Conservation (phyloP, 30 jellyfish, hydroid and myxozoan genomes). For the Chrysaora quinquecirrha region DNA sequence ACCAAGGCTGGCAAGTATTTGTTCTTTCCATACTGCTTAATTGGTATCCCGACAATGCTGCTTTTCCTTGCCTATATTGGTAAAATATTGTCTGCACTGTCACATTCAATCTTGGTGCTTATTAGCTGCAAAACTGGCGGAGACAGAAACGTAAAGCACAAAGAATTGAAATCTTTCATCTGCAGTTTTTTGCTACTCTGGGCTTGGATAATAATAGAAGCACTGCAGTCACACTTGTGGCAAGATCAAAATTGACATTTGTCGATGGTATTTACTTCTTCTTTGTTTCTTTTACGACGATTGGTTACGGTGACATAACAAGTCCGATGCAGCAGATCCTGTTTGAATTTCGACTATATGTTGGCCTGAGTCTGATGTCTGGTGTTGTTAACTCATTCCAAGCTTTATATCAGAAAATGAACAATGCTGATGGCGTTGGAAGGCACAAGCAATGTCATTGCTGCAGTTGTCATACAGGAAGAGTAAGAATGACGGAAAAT, state of each 20-base stretch:
- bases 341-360: conserved; percentile 48
- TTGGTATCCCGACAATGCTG: conserved; percentile 68
- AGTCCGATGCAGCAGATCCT: conserved; percentile 40
- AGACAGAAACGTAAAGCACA: background rate
- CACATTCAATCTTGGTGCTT: background rate
- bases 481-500: background rate
- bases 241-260: conserved; percentile 24
- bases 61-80: conserved; percentile 55
- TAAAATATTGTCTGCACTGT: conserved; percentile 35
- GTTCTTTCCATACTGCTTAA: conserved; percentile 53
- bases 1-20: conserved; percentile 52
- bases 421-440: background rate
- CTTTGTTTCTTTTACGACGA: conserved; percentile 66
- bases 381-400: conserved; percentile 55
- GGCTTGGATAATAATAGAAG: conserved; percentile 28
- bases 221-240: conserved; percentile 5
- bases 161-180: conserved; percentile 46
- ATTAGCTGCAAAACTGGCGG: conserved; percentile 3
- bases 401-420: conserved; percentile 22
- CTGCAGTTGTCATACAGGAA: background rate
- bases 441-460: background rate
- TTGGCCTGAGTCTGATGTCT: conserved; percentile 65
- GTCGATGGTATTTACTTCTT: conserved; percentile 58
- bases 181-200: conserved; percentile 31
- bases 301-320: conserved; percentile 74